Evolutionary conservation across 2,797 vertebrate species (phyloP), one percentile per base, ranked within the genome.

Genomic region (Neoniphon sammara): DNA sequence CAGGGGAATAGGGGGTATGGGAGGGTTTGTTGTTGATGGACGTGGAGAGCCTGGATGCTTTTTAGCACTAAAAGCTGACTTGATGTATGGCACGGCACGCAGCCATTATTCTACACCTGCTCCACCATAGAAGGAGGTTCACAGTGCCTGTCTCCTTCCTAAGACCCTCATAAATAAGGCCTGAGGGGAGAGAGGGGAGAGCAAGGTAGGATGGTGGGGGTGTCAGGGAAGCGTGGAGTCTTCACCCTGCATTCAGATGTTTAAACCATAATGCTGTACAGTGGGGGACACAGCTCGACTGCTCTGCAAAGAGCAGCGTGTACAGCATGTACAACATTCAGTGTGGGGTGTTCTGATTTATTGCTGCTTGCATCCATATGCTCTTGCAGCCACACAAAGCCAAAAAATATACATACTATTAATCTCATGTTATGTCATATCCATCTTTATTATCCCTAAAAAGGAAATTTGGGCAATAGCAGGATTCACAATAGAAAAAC

Each of bases 91-190:
- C 39, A 52, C n/a, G 1, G 1, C 2, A 55, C 64, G 73, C 31
- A 6, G 78, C 87, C 85, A 86, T 90, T 89, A 91, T 84, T 91
- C 87, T 82, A 78, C 81, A 87, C 73, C 86, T 87, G 87, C 85
- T 80, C 68, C 61, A 15, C 31, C 46, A 49, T 75, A 86, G 42
- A 54, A 27, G 84, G 70, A 65, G 78, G 77, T 72, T 77, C 4
- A 31, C 14, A 36, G 66, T 56, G 81, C 55, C 70, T 72, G 77
- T 59, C 84, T 73, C 74, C 53, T 10, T 84, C 77, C 70, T 5
- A 31, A 68, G 66, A 76, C 78, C 65, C 85, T 86, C 82, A 85
- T 91, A 88, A 91, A 90, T 88, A 90, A 91, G 75, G 57, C 31
- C 2, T 20, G 23, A 18, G 62, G 21, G 27, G 75, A 65, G 59